Evolutionary conservation across 53 echinoderm and acorn worm genomes (phyloP).

Genomic region (Antedon mediterranea): DNA sequence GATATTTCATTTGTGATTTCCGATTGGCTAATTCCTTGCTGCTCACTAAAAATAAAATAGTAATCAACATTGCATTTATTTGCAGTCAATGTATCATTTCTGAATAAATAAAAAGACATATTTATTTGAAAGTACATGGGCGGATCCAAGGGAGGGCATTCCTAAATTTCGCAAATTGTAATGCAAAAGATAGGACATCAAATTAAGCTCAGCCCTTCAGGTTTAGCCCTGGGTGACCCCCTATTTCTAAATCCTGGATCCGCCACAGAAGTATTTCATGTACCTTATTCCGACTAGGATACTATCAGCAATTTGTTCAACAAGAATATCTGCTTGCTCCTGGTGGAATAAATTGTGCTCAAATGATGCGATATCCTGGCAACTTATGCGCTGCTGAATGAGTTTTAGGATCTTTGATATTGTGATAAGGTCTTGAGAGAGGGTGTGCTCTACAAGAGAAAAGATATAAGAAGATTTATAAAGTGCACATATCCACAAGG

Average conservation of each 20-base stretch:
- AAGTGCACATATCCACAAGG: too few species aligned
- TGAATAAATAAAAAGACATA: neutral
- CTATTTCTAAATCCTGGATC: too few species aligned
- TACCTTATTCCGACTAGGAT: constrained; percentile 27
- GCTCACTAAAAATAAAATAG: constrained; percentile 18
- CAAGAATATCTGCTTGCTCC: constrained; percentile 40
- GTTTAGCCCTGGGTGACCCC: too few species aligned
- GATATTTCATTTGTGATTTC: constrained; percentile 28
- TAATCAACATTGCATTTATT: too few species aligned
- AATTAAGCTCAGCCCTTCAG: too few species aligned
- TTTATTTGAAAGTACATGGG: neutral
- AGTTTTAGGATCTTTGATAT: constrained; percentile 33
- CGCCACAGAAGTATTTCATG: neutral
- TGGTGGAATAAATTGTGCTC: constrained; percentile 41
- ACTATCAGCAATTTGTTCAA: constrained; percentile 38
- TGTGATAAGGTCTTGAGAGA: constrained; percentile 31
- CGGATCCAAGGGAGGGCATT: too few species aligned
- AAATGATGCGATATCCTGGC: constrained; percentile 27
- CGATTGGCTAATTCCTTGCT: constrained; percentile 7
- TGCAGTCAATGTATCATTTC: too few species aligned
- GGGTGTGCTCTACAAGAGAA: constrained; percentile 23
- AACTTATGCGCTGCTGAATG: constrained; percentile 18
- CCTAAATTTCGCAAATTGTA: too few species aligned
- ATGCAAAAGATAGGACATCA: too few species aligned
- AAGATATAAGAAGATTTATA: too few species aligned